A percentile compares a stretch with the other conserved stretches of the same genome.
Evolutionary conservation across 2,797 vertebrate species (phyloP).

Genomic region (Anisognathus igniventris): DNA sequence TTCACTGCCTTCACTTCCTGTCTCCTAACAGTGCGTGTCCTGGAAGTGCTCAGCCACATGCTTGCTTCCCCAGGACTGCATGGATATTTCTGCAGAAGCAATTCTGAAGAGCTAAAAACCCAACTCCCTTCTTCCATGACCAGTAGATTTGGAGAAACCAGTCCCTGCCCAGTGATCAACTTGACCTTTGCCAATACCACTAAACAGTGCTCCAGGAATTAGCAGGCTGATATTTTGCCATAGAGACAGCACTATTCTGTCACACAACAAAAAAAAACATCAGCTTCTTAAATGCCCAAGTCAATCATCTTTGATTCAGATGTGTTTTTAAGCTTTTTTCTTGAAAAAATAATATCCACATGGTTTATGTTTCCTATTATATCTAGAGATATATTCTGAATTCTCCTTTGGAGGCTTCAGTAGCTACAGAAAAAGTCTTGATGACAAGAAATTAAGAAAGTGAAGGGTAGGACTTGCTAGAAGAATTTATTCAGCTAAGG

Average conservation of each 20-base stretch:
- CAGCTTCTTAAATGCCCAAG: background rate
- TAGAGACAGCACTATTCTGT: background rate
- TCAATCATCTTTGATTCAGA: background rate
- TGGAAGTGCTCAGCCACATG: background rate
- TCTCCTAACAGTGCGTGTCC: fast-evolving
- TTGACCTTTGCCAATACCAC: background rate
- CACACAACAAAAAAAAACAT: background rate
- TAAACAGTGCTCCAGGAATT: background rate
- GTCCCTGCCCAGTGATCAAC: background rate
- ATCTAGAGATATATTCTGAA: background rate
- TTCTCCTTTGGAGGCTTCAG: background rate
- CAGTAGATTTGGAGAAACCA: background rate
- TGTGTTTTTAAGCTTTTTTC: background rate
- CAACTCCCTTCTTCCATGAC: background rate
- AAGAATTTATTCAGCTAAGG: background rate
- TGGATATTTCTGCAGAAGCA: background rate
- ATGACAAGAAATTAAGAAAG: background rate
- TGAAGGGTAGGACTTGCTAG: background rate
- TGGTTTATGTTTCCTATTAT: background rate
- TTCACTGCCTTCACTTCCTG: background rate
- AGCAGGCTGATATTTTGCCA: background rate
- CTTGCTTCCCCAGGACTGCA: background rate
- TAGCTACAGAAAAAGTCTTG: background rate
- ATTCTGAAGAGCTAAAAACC: background rate
- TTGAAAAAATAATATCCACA: background rate